Conservation (phyloP, 2,888 invertebrate genomes). For the Thecophora atra region DNA sequence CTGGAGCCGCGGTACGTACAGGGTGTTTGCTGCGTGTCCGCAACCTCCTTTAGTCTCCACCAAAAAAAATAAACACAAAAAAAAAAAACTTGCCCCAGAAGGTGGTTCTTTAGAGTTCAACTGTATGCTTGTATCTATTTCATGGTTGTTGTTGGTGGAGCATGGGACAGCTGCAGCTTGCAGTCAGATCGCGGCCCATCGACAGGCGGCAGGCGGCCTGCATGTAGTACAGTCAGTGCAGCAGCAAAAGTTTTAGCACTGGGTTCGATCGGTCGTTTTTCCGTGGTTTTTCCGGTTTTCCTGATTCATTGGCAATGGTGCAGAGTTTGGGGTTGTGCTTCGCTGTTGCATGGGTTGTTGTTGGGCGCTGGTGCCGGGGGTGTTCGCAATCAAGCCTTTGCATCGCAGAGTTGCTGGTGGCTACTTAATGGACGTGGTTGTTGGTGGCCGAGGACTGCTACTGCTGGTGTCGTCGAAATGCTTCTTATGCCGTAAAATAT, state of each 20-base stretch:
- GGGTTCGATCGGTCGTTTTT: slow-evolving; percentile 37
- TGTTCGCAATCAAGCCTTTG: background rate
- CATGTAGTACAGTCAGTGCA: slow-evolving; percentile 39
- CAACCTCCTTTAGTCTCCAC: background rate
- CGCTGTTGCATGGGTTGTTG: background rate
- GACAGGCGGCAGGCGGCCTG: background rate
- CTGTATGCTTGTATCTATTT: slow-evolving; percentile 3
- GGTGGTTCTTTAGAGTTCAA: slow-evolving; percentile 28
- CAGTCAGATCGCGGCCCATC: background rate
- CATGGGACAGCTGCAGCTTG: slow-evolving; percentile 11
- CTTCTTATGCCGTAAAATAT: slow-evolving; percentile 6
- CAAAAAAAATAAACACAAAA: slow-evolving; percentile 2
- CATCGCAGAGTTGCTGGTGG: slow-evolving; percentile 5
- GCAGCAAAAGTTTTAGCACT: slow-evolving; percentile 37
- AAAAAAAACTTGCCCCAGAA: slow-evolving; percentile 7
- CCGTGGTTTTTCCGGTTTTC: slow-evolving; percentile 26
- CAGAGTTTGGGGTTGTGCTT: background rate
- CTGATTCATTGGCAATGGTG: slow-evolving; percentile 3
- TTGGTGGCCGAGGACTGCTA: background rate
- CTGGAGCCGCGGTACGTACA: too few species aligned
- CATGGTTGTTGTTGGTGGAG: slow-evolving; percentile 13
- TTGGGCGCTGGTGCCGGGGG: background rate
- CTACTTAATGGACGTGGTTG: slow-evolving; percentile 2
- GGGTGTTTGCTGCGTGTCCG: background rate
- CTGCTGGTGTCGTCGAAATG: background rate